Evolutionary conservation across 2,113 vertebrate species (phyloP).

Genomic region (Thalassoma bifasciatum): DNA sequence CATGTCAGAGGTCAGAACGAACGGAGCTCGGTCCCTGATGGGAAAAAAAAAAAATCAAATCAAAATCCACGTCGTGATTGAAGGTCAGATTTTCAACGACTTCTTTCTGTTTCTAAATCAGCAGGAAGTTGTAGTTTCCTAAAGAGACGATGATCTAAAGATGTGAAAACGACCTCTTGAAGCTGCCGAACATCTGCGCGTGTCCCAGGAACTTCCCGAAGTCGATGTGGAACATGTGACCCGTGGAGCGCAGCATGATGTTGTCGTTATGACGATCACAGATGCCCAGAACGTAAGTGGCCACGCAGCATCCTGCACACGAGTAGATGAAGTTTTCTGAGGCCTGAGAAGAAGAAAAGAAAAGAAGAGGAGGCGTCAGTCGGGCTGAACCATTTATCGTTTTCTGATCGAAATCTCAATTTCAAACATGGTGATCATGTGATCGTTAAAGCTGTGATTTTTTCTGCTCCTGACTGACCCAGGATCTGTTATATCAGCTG

Average conservation of each 20-base stretch:
- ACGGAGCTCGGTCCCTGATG: constrained; percentile 94
- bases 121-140: too few species aligned
- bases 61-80: too few species aligned
- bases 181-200: constrained; percentile 98
- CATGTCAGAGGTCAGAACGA: constrained; percentile 99
- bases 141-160: too few species aligned
- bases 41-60: constrained; percentile 3
- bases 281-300: constrained; percentile 96
- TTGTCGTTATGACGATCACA: constrained; percentile 99
- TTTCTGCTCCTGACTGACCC: too few species aligned
- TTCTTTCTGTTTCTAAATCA: too few species aligned
- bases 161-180: constrained; percentile 88
- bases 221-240: constrained; percentile 99
- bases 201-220: constrained; percentile 98
- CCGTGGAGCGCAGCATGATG: constrained; percentile 97
- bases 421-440: too few species aligned
- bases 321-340: constrained; percentile 99
- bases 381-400: too few species aligned
- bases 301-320: constrained; percentile 97
- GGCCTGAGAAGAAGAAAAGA: constrained; percentile 81
- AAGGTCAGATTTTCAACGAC: too few species aligned
- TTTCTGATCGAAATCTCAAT: too few species aligned
- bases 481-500: too few species aligned
- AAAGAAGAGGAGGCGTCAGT: neutral
- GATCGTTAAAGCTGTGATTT: too few species aligned